phyloP scores from a whole-genome alignment of 2,888 invertebrate genomes.

The Cataglyphis cursor region DNA sequence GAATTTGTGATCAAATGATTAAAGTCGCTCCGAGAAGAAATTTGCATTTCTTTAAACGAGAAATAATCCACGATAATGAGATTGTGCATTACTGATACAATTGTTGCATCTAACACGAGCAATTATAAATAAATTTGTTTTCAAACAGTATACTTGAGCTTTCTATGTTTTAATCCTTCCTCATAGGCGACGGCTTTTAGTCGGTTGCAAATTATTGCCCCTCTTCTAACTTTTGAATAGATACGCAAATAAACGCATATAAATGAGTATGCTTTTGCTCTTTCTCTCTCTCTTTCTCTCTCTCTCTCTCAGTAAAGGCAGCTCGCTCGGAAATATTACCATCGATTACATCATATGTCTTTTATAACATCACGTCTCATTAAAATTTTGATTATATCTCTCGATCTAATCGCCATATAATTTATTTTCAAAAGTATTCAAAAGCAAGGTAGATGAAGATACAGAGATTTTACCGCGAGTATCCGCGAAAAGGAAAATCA shows the following conservation, averaged over 20 bases:
- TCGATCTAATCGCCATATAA: constrained; percentile 13
- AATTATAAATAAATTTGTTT: constrained; percentile 16
- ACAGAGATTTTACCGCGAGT: neutral
- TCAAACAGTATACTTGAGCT: constrained; percentile 6
- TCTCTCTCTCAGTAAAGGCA: neutral
- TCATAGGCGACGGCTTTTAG: neutral
- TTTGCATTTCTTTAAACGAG: neutral
- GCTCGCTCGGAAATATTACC: neutral
- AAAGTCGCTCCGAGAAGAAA: neutral
- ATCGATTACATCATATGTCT: constrained; percentile 19
- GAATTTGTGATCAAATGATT: neutral
- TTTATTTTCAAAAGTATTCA: constrained; percentile 10
- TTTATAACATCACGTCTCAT: neutral
- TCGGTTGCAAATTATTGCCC: neutral
- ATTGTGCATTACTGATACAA: neutral
- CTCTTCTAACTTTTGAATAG: neutral
- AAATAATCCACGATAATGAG: neutral
- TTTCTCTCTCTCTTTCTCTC: neutral
- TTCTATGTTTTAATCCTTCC: constrained; percentile 15
- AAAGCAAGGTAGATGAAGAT: constrained; percentile 6
- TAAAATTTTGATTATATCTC: constrained; percentile 24
- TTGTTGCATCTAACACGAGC: neutral
- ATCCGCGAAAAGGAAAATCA: constrained; percentile 18
- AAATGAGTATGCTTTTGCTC: neutral
- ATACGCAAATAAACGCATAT: neutral